Conservation (phyloP, 1,140 invertebrate genomes). For the Plodia interpunctella region DNA sequence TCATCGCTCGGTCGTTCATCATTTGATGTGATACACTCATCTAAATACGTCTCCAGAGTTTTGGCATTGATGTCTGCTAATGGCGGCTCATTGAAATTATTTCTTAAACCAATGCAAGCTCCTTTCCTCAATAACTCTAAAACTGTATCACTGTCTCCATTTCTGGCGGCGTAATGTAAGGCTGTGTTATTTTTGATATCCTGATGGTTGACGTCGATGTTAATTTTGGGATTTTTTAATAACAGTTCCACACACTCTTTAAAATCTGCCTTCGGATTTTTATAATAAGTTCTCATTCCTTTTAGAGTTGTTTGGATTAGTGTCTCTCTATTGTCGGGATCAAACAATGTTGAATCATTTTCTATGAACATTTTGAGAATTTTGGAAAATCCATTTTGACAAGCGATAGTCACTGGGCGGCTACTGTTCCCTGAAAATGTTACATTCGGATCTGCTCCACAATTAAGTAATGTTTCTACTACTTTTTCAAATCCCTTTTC, state of each 20-base stretch:
- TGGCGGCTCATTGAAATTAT: constrained; percentile 82
- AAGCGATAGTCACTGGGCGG: constrained; percentile 79
- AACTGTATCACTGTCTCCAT: constrained; percentile 79
- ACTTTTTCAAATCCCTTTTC: constrained; percentile 78
- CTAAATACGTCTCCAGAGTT: constrained; percentile 82
- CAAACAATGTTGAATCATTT: constrained; percentile 68
- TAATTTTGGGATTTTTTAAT: constrained; percentile 71
- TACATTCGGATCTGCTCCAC: constrained; percentile 76
- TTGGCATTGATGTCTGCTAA: constrained; percentile 82
- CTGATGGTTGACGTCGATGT: constrained; percentile 80
- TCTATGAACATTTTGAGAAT: constrained; percentile 80
- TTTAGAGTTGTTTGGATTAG: constrained; percentile 78
- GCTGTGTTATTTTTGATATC: constrained; percentile 87
- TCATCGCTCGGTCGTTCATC: constrained; percentile 79
- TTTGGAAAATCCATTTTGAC: constrained; percentile 78
- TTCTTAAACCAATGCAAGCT: constrained; percentile 83
- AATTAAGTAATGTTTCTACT: constrained; percentile 76
- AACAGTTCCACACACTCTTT: constrained; percentile 78
- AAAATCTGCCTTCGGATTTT: constrained; percentile 61
- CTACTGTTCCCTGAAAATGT: constrained; percentile 57
- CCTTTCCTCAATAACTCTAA: constrained; percentile 81
- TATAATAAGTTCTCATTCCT: constrained; percentile 63
- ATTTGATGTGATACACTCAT: constrained; percentile 82
- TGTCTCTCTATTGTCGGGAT: constrained; percentile 68
- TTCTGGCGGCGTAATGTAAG: constrained; percentile 88